Base-by-base conservation (phyloP, 1,140 invertebrate species). In the Gyrodactylus salaris region DNA sequence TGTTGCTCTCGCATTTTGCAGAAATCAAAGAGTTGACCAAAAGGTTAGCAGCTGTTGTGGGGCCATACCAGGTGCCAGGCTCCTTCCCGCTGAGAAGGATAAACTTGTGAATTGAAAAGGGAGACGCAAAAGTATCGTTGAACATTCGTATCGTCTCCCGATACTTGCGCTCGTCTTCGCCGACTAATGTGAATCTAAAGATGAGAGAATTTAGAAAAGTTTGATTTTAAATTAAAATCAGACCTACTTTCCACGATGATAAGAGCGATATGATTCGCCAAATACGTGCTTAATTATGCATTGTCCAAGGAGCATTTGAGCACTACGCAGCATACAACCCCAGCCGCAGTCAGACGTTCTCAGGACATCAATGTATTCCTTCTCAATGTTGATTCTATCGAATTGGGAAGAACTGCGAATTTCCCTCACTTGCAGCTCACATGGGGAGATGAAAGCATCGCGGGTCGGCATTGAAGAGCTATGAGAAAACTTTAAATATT, bases 31-130 rank as follows among this genome's bases (percentile, higher is more conserved):
- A 7, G n/a, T 54, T 54, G 34, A 54, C 34, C 34, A 54, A 54
- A 7, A 54, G 7, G 34, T 54, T 54, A n/a, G 91, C 90, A 74
- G 97, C 86, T 70, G 94, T 97, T 80, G 98, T 99, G 26, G 95
- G 95, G 68, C 95, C 94, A 83, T 97, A 95, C 95, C 95, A 99
- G 78, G 94, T 87, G n/a, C 94, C 93, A 19, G 99, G 86, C 27
- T 86, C 85, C 82, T 96, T 96, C 68, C 91, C 91, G 81, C 95
- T 89, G 1, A 87, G 87, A 74, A 87, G 89, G 69, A 94, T 89
- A 76, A 99, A 96, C 82, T 96, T 90, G 81, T 99, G 94, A 78
- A 97, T 91, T 1, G 93, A 97, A 81, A 89, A 97, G 70, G 86
- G 86, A 74, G 88, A 87, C 77, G 86, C 86, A 77, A 87, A 86